Evolutionary conservation across 2,113 vertebrate species (phyloP).

Genomic region (Empidonax traillii): DNA sequence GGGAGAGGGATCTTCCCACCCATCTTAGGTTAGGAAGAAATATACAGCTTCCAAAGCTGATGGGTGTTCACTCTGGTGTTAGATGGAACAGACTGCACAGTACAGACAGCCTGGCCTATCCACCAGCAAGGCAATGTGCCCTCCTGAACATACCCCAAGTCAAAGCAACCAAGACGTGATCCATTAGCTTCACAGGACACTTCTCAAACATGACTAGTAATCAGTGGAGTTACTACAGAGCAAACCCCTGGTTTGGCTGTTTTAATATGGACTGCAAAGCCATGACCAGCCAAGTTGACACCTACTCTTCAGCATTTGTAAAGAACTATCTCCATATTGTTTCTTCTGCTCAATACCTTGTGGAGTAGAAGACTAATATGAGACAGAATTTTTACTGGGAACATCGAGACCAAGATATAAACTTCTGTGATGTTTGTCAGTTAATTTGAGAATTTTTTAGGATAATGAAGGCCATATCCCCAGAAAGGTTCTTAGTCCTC

Average conservation of each 20-base stretch:
- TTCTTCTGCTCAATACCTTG: neutral
- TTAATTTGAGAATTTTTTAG: neutral
- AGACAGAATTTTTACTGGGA: neutral
- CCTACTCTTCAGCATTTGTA: neutral
- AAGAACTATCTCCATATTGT: neutral
- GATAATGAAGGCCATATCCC: neutral
- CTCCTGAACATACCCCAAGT: neutral
- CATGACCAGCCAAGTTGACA: neutral
- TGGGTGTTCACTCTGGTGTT: neutral
- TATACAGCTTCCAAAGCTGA: fast-evolving
- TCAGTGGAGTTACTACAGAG: neutral
- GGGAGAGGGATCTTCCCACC: neutral
- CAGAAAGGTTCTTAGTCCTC: neutral
- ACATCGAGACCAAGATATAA: neutral
- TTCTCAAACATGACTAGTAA: neutral
- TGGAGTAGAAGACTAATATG: neutral
- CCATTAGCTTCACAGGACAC: neutral
- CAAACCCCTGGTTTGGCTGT: neutral
- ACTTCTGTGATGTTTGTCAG: neutral
- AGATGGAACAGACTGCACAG: neutral
- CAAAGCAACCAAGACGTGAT: neutral
- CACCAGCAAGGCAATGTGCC: fast-evolving
- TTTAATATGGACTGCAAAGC: neutral
- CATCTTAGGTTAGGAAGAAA: neutral
- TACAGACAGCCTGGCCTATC: neutral